Percentiles rank a stretch among this genome's conserved stretches.
These are phyloP conservation scores for Machimus rusticus DNA, from an alignment of 2,888 invertebrate genomes.

Conservation along the genomic window DNA sequence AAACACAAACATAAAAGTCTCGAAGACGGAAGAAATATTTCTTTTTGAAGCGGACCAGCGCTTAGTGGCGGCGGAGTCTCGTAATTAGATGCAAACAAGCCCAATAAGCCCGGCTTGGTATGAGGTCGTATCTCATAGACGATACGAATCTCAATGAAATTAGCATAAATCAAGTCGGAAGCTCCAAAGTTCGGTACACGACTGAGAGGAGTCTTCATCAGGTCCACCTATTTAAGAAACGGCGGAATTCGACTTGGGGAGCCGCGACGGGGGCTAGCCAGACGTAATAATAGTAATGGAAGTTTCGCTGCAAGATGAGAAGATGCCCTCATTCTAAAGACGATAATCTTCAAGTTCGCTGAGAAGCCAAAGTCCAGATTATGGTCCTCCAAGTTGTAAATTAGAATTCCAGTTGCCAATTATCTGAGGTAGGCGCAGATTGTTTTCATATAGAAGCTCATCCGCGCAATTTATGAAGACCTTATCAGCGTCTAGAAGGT, in stretches of 20 bases:
- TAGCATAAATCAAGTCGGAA: slow-evolving; percentile 34
- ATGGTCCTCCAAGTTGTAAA: not conserved
- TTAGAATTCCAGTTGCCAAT: not conserved
- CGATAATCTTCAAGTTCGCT: not conserved
- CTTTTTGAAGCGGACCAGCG: not conserved
- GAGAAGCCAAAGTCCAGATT: not conserved
- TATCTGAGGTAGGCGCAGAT: not conserved
- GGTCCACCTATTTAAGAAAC: not conserved
- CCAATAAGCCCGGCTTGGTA: slow-evolving; percentile 5
- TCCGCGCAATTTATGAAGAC: not conserved
- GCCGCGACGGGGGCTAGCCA: not conserved
- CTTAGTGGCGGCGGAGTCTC: not conserved
- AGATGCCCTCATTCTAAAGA: not conserved
- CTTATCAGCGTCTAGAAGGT: slow-evolving; percentile 17
- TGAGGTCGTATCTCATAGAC: slow-evolving; percentile 6
- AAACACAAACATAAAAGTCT: not conserved
- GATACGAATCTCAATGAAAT: slow-evolving; percentile 20
- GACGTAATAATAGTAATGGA: not conserved
- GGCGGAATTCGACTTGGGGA: not conserved
- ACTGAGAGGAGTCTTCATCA: not conserved
- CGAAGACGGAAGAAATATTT: not conserved
- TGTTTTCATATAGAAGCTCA: not conserved
- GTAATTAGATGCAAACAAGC: slow-evolving; percentile 40
- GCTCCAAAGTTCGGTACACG: not conserved
- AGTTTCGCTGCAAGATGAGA: not conserved